Base-by-base conservation (phyloP, 2,113 vertebrate genomes). In the Ammodramus savannarum region DNA sequence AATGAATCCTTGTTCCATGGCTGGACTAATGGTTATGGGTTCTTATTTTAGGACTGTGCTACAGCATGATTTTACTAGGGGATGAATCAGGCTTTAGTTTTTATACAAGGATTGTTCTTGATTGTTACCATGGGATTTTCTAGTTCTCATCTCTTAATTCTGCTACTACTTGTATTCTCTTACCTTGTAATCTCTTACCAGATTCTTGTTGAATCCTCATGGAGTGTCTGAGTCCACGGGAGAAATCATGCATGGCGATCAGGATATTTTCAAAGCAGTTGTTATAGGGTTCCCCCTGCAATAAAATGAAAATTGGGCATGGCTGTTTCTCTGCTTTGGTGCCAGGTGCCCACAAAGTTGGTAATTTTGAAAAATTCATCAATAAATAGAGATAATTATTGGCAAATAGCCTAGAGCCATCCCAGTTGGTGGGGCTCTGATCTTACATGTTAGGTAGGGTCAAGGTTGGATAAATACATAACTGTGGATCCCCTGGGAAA, bases 1-100 rank as follows among this genome's bases (percentile, higher is more conserved):
- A 71, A 32, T 18, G 25, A 52, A 11, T 57, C 11, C 16, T 76
- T 61, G 16, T 63, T 76, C 36, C 11, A 10, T 29, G 10, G 15
- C 1, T 59, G 23, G 26, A 36, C 36, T 73, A 39, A 39, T 3
- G 12, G 7, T 13, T 13, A 8, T 0, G 0, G 4, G 2, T 23
- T 71, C 44, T 46, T 75, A 43, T 21, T 66, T 63, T 22, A 80
- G 55, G 52, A 8, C 27, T 49, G 3, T 25, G 25, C 8, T 27
- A 52, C 7, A 65, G 8, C 14, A 62, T 2, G 3, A 25, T 82
- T 63, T 44, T 38, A 11, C 3, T 22, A 49, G 17, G 4, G 8
- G 22, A 22, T 13, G 25, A 10, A 66, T 27, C 51, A 46, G 16
- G 39, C 39, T 71, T 51, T 8, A n/a, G 13, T 19, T 68, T n/a